Evolutionary conservation across 2,888 invertebrate genomes (phyloP).

Genomic region (Epinotia bilunana): DNA sequence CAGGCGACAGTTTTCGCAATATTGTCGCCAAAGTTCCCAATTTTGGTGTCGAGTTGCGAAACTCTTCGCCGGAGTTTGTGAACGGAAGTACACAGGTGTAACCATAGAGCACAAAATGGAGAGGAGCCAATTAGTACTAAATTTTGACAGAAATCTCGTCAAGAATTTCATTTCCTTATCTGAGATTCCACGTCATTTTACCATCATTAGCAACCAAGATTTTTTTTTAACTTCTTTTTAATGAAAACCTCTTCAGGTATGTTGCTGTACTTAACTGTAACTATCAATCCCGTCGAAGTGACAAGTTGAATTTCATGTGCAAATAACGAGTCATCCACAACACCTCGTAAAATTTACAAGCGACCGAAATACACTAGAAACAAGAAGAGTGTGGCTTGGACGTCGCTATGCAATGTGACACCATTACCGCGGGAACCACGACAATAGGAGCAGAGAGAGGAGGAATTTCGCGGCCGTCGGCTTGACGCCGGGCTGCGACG

Average conservation of each 20-base stretch:
- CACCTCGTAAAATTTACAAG: conserved; percentile 54
- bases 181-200: not conserved
- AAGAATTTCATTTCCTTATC: not conserved
- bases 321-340: conserved; percentile 31
- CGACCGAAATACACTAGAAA: conserved; percentile 67
- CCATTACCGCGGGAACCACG: conserved; percentile 72
- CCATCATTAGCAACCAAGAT: not conserved
- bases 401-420: conserved; percentile 79
- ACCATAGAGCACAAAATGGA: conserved; percentile 47
- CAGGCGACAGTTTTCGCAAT: conserved; percentile 72
- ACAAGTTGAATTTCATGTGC: conserved; percentile 16
- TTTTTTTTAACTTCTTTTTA: too few relatives aligned
- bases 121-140: not conserved
- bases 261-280: not conserved
- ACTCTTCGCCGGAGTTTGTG: conserved; percentile 67
- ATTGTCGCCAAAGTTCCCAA: conserved; percentile 79
- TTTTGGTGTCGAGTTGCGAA: conserved; percentile 82
- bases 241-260: too few relatives aligned
- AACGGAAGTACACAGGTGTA: conserved; percentile 69
- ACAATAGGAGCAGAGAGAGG: conserved; percentile 72
- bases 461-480: conserved; percentile 70
- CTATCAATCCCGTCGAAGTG: conserved; percentile 25
- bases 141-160: not conserved
- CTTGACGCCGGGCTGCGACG: conserved; percentile 24
- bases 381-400: conserved; percentile 61